Evolutionary conservation across 2,797 vertebrate genomes (phyloP).

Genomic region (Malacoctenus gilli): DNA sequence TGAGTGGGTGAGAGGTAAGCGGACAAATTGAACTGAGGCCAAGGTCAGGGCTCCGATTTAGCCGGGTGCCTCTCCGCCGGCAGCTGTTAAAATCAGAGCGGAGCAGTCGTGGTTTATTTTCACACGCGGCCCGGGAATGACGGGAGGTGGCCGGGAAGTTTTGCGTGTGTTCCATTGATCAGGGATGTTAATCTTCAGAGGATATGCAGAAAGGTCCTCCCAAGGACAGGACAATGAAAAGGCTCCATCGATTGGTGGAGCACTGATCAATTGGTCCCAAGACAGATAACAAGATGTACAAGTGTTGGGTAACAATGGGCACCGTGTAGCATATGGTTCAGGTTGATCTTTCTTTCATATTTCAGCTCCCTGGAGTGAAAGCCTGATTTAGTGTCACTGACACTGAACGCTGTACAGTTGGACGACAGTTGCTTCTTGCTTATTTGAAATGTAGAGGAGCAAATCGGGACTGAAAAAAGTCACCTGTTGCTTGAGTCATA

Average conservation of each 20-base stretch:
- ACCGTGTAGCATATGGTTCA: conserved; percentile 42
- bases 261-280: conserved; percentile 71
- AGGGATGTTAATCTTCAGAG: conserved; percentile 73
- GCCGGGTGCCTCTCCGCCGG: conserved; percentile 53
- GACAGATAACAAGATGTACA: conserved; percentile 71
- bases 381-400: too few relatives aligned
- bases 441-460: too few relatives aligned
- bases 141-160: conserved; percentile 32
- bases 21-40: conserved; percentile 63
- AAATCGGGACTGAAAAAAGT: too few relatives aligned
- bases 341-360: conserved; percentile 33
- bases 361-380: conserved; percentile 20
- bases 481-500: too few relatives aligned
- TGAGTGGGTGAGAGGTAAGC: conserved; percentile 55
- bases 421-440: too few relatives aligned
- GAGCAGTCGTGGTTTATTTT: conserved; percentile 60
- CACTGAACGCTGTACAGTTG: too few relatives aligned
- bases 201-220: conserved; percentile 70
- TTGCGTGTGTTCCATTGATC: conserved; percentile 70
- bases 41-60: conserved; percentile 70
- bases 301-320: conserved; percentile 65
- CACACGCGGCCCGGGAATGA: conserved; percentile 47
- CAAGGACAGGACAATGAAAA: conserved; percentile 76
- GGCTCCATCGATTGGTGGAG: conserved; percentile 68
- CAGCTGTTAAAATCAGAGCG: conserved; percentile 71